Base-by-base conservation (phyloP, 2,113 vertebrate genomes). In the Sebastes schlegelii region DNA sequence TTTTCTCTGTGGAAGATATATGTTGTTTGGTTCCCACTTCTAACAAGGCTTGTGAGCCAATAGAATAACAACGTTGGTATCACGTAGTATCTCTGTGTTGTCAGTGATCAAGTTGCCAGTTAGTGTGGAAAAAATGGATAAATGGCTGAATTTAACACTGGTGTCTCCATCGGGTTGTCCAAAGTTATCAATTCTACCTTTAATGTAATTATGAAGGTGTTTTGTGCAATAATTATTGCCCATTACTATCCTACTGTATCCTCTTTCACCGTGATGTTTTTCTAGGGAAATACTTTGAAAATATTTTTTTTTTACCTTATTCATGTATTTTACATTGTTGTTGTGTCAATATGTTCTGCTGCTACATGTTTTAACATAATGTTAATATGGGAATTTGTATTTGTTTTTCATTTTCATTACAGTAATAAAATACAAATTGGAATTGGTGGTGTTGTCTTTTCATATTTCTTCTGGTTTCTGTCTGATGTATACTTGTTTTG, bases 391-490 rank as follows among this genome's bases (percentile, higher is more conserved):
- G 40, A 63, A 57, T 65, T 10, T 8, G 5, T 48, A 2, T 67
- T 43, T 23, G 43, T 82, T 81, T 78, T 46, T 4, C 10, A 40
- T 62, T 84, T 85, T 55, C 6, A 21, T 43, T 48, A 16, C 60
- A 64, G 5, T 14, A 79, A 75, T 77, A 62, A 11, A 68, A 71
- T 10, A 19, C 16, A 57, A 55, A 11, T 12, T 80, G 8, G 6
- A 78, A 42, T 4, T 26, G 19, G 34, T 49, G 11, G 34, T 77
- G 10, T 9, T 78, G 52, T 14, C 10, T 75, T 3, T 60, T 69
- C 11, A 34, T 40, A 13, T 45, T 74, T 82, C 19, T 43, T 71
- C 52, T 61, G 6, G 13, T 64, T 80, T 79, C 34, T 49, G 11
- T 74, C 10, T 51, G 68, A n/a, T 51, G 1, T 6, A 9, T 9